Evolutionary conservation across 2,888 invertebrate species (phyloP).

Genomic region (Tuberolachnus salignus): DNA sequence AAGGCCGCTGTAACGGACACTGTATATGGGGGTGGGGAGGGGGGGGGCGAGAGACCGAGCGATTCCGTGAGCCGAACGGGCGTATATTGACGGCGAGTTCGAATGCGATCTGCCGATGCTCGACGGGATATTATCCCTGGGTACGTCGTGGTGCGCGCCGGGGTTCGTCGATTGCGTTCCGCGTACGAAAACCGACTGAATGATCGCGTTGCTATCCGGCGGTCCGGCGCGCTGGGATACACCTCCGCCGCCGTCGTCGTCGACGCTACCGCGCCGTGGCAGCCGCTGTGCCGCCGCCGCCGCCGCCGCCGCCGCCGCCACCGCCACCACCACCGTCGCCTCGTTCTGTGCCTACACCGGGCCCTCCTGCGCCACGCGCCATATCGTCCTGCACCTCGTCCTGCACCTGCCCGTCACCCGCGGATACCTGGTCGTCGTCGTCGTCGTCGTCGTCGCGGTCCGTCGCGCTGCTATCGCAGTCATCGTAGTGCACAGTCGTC

Average conservation of each 20-base stretch:
- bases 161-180: slow-evolving; percentile 42
- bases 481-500: not conserved
- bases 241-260: not conserved
- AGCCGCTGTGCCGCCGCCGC: not conserved
- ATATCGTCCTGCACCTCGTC: not conserved
- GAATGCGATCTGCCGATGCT: not conserved
- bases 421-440: not conserved
- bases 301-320: not conserved
- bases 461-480: too few species aligned
- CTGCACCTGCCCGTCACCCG: not conserved
- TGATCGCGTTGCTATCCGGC: slow-evolving; percentile 41
- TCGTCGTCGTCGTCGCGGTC: not conserved
- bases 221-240: slow-evolving; percentile 50
- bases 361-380: not conserved
- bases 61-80: too few species aligned
- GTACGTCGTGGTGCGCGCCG: not conserved
- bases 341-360: not conserved
- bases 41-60: not conserved
- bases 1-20: not conserved
- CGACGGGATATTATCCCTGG: not conserved
- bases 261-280: not conserved
- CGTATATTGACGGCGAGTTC: not conserved
- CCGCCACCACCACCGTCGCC: not conserved
- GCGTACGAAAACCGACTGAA: slow-evolving; percentile 54
- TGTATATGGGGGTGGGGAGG: not conserved